Evolutionary conservation across 2,888 invertebrate genomes (phyloP).

Genomic region (Trichogramma evanescens): DNA sequence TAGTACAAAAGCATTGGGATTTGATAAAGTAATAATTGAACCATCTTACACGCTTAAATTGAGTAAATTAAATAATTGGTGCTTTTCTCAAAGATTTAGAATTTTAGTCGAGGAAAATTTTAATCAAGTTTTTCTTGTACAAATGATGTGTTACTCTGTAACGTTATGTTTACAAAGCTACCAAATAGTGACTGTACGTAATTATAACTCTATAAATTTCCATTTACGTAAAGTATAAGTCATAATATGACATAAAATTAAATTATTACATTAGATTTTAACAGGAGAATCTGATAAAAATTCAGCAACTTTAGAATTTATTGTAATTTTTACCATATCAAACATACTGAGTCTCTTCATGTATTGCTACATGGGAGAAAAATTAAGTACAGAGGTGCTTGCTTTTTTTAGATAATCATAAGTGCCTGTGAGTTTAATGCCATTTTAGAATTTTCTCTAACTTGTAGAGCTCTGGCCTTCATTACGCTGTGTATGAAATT

Average conservation of each 20-base stretch:
- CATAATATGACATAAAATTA: background rate
- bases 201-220: background rate
- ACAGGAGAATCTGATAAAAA: slow-evolving; percentile 1
- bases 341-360: slow-evolving; percentile 9
- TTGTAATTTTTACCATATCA: slow-evolving; percentile 5
- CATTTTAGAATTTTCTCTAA: background rate
- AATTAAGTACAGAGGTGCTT: background rate
- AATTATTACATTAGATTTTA: slow-evolving; percentile 1
- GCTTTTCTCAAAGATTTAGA: slow-evolving; percentile 17
- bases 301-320: slow-evolving; percentile 1
- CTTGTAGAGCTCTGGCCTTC: slow-evolving; percentile 26
- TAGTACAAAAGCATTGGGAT: no score
- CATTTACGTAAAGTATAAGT: background rate
- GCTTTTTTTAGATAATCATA: no score
- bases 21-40: no score
- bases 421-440: background rate
- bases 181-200: slow-evolving; percentile 22
- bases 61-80: background rate
- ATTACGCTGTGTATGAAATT: slow-evolving; percentile 25
- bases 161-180: slow-evolving; percentile 29
- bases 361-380: slow-evolving; percentile 11
- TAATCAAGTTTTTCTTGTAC: slow-evolving; percentile 25
- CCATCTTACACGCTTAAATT: background rate
- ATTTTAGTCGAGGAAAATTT: slow-evolving; percentile 25
- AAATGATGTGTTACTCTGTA: slow-evolving; percentile 22